Base-by-base conservation (phyloP, 1,140 invertebrate species). In the Trichonephila inaurata region DNA sequence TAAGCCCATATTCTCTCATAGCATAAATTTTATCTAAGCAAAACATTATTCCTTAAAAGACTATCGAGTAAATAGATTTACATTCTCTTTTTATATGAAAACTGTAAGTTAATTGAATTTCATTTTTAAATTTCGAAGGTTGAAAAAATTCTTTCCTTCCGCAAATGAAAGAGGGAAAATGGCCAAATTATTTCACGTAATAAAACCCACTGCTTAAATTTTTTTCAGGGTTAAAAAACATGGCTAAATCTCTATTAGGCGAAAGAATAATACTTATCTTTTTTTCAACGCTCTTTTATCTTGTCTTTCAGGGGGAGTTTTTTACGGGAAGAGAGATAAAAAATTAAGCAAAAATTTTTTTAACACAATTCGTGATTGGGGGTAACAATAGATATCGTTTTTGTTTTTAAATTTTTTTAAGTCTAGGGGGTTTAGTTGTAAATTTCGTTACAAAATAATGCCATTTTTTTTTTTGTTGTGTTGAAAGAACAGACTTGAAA, bases 341-440 rank as follows among this genome's bases (percentile, higher is more conserved):
- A 28, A 12, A 77, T 77, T 77, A 2, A 16, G 69, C 24, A 28
- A 40, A 77, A 77, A 77, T 77, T 28, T 28, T 33, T 77, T 28
- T 77, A 77, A 77, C 69, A 77, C 28, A 77, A 40, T 77, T 77
- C 69, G 69, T 77, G 69, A 77, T 77, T 77, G n/a, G 28, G 69
- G 16, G 14, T 40, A 6, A 77, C 28, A 77, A 77, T 77, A 6
- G 44, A 77, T 77, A 77, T 77, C 16, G 28, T 28, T 77, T 40
- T 77, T 40, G 33, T 14, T 14, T 24, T 28, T 24, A 77, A n/a
- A n/a, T n/a, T 33, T 77, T 33, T 16, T 77, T 40, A 77, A 77
- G 44, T 8, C 6, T 51, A 51, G 44, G 6, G 44, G 6, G 44
- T 51, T 51, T 51, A 51, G 5, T 51, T 51, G 44, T 51, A 51